A percentile compares a stretch with the other conserved stretches of the same genome.
Conservation (phyloP, 2,113 vertebrate species). For the Phainopepla nitens region DNA sequence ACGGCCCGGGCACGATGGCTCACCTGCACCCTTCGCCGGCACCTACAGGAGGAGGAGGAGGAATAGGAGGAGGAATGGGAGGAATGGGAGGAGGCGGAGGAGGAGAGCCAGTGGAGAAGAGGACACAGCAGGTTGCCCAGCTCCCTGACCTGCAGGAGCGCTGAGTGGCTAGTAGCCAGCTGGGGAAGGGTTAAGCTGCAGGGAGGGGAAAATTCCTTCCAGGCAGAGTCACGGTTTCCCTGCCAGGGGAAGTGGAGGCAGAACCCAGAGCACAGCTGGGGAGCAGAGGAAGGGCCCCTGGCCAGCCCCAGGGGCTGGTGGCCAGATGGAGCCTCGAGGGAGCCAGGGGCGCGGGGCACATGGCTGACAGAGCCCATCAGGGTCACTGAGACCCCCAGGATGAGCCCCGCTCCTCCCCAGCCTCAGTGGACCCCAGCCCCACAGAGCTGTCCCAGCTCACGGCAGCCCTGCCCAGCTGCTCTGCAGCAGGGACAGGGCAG, state of each 20-base stretch:
- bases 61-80: not conserved
- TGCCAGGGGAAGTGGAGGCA: constrained; percentile 29
- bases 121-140: not conserved
- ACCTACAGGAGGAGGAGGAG: not conserved
- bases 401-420: not conserved
- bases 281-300: not conserved
- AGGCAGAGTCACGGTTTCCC: constrained; percentile 19
- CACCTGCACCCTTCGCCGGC: not conserved
- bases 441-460: not conserved
- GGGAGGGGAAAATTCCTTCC: constrained; percentile 57
- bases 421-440: not conserved
- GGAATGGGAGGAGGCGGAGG: not conserved
- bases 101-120: not conserved
- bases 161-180: not conserved
- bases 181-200: constrained; percentile 35
- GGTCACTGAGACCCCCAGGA: not conserved
- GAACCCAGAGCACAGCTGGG: not conserved
- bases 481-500: not conserved
- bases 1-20: fast-evolving
- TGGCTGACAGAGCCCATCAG: not conserved
- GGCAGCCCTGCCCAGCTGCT: not conserved
- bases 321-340: fast-evolving
- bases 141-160: not conserved
- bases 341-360: not conserved
- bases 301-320: not conserved